Evolutionary conservation across 2,888 invertebrate genomes (phyloP).

Genomic region (Torymus aiolomorphi): DNA sequence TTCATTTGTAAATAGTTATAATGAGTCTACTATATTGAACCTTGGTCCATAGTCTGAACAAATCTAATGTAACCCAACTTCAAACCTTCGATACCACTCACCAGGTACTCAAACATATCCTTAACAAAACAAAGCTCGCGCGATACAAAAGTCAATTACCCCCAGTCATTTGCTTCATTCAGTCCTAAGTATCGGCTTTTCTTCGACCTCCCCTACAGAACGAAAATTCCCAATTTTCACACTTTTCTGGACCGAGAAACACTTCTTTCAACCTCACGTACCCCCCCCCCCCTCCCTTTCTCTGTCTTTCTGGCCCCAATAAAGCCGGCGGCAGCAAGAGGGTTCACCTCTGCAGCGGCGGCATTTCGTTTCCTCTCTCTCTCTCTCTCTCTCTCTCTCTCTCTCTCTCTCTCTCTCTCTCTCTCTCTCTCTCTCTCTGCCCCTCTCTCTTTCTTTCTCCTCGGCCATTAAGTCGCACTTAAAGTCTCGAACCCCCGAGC

Average conservation of each 20-base stretch:
- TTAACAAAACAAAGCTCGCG: background rate
- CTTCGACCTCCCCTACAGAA: no score
- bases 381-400: constrained; percentile 35
- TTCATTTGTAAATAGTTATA: no score
- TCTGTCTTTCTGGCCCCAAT: constrained; percentile 27
- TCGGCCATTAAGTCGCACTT: constrained; percentile 50
- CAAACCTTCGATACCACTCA: no score
- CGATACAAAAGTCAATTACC: background rate
- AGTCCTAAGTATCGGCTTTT: no score
- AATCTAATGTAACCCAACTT: no score
- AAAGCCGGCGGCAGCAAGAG: constrained; percentile 1
- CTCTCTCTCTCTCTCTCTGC: constrained; percentile 33
- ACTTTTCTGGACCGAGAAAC: no score
- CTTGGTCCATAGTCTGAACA: no score
- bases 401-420: constrained; percentile 32
- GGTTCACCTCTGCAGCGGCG: background rate
- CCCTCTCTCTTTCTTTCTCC: constrained; percentile 26
- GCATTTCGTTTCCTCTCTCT: constrained; percentile 29
- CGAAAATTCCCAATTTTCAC: no score
- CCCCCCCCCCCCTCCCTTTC: background rate
- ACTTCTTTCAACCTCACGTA: no score
- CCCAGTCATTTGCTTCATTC: background rate
- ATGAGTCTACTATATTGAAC: no score
- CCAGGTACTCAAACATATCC: no score
- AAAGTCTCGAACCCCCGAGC: constrained; percentile 42